These are phyloP conservation scores for Saccostrea glomerata DNA, from an alignment of 1,140 invertebrate genomes.

Conservation along the genomic window DNA sequence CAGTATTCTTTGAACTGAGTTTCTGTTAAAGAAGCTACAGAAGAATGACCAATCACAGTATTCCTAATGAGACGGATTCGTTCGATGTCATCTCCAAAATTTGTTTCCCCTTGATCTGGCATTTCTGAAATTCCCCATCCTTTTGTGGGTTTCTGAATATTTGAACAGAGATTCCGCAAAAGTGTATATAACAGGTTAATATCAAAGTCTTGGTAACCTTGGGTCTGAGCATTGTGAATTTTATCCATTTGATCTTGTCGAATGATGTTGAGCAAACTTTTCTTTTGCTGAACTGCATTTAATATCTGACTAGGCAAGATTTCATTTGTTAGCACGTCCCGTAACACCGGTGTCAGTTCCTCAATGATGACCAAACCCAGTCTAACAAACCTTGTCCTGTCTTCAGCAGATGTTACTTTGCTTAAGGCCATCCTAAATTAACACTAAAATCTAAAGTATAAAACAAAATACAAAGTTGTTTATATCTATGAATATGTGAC, in stretches of 20 bases:
- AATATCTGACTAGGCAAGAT: not conserved
- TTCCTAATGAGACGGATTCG: not conserved
- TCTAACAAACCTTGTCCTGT: not conserved
- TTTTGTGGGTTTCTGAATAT: not conserved
- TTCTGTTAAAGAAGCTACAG: not conserved
- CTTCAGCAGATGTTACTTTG: not conserved
- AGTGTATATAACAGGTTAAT: not conserved
- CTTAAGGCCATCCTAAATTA: not conserved
- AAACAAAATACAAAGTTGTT: no score
- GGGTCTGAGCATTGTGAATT: not conserved
- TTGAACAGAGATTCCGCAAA: not conserved
- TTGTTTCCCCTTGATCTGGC: no score
- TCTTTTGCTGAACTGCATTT: not conserved
- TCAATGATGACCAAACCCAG: not conserved
- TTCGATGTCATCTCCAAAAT: not conserved
- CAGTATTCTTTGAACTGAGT: not conserved
- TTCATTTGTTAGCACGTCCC: not conserved
- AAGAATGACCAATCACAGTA: not conserved
- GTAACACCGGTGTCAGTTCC: not conserved
- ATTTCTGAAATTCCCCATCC: not conserved
- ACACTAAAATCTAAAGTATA: no score
- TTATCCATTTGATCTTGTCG: not conserved
- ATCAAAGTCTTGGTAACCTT: not conserved
- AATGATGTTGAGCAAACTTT: not conserved
- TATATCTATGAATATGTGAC: no score